Base-by-base conservation (phyloP, 2,113 vertebrate species). In the Alligator sinensis region DNA sequence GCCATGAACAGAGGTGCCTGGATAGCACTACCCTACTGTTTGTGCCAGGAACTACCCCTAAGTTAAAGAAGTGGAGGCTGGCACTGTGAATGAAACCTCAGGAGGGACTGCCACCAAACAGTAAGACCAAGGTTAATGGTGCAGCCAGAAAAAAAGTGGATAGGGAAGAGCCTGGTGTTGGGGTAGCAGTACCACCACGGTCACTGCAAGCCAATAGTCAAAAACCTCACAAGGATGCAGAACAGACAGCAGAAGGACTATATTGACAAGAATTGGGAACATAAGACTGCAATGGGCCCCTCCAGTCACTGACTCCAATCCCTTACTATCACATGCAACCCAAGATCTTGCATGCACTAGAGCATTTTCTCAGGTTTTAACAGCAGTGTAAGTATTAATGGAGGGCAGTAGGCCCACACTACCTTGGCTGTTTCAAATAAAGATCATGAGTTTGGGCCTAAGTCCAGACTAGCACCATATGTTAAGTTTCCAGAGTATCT, bases 181-280 rank as follows among this genome's bases (percentile, higher is more conserved):
- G 47, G 47, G 47, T 47, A 47, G 47, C 47, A 47, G 47, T 47
- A 47, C 47, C 47, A 47, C 7, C 47, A 47, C 8, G 9, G 47
- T 6, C 47, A 47, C 47, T 47, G 47, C 47, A 47, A 47, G 47
- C 47, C 47, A 47, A 47, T 47, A 89, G 75, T 79, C 38, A 80
- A 87, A 95, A 91, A 18, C 58, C 47, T 75, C 3, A 55, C 57
- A 76, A 47, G 47, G 9, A 6, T 47, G 7, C 47, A 8, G 47
- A 28, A 62, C 3, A 63, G 60, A 27, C 38, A 55, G 66, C 30
- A 64, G 75, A 86, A 47, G 22, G 77, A 89, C 0, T 47, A 0
- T 77, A 61, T 82, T 86, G 86, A 55, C 24, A 74, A 64, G 84
- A 74, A 90, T 47, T n/a, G 5, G 13, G 30, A 93, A 11, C 17